A percentile compares a stretch with the other conserved stretches of the same genome.
Conservation (phyloP, 92 coral and sea anemone species). For the Bergia puertoricense region DNA sequence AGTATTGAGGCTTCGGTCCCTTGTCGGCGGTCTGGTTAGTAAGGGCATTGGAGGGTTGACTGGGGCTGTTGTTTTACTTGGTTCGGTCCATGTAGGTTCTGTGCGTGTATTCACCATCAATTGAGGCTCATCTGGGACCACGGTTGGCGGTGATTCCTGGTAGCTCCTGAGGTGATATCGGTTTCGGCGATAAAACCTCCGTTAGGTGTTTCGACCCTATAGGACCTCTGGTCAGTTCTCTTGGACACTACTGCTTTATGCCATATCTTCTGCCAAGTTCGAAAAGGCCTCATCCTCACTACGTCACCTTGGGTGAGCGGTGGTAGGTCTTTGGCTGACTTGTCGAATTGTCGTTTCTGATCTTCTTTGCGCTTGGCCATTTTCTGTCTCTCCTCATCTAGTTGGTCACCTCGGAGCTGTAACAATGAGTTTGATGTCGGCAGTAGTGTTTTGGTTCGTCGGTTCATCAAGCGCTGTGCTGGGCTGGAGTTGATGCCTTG, state of each 20-base stretch:
- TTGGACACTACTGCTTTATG: constrained; percentile 34
- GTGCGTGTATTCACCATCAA: background rate
- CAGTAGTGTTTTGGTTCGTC: background rate
- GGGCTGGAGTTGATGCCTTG: background rate
- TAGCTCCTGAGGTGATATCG: constrained; percentile 44
- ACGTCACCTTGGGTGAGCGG: constrained; percentile 41
- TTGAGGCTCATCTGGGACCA: constrained; percentile 9
- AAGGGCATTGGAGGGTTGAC: constrained; percentile 2
- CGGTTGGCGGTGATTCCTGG: constrained; percentile 12
- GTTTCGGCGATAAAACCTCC: constrained; percentile 53
- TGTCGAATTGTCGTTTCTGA: constrained; percentile 19
- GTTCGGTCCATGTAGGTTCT: background rate
- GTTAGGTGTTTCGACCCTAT: constrained; percentile 50
- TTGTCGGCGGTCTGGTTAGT: background rate
- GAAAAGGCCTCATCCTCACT: constrained; percentile 51
- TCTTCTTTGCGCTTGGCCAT: constrained; percentile 13
- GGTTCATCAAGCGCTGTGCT: background rate
- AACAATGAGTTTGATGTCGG: background rate
- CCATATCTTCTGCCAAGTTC: constrained; percentile 31
- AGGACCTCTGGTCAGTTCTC: constrained; percentile 46
- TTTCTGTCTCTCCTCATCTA: background rate
- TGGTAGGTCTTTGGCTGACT: constrained; percentile 46
- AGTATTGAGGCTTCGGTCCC: background rate
- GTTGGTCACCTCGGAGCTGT: background rate
- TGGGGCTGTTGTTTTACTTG: background rate